A percentile compares a stretch with the other conserved stretches of the same genome.
Conservation (phyloP, 2,888 invertebrate genomes). For the Hoplodrina ambigua region DNA sequence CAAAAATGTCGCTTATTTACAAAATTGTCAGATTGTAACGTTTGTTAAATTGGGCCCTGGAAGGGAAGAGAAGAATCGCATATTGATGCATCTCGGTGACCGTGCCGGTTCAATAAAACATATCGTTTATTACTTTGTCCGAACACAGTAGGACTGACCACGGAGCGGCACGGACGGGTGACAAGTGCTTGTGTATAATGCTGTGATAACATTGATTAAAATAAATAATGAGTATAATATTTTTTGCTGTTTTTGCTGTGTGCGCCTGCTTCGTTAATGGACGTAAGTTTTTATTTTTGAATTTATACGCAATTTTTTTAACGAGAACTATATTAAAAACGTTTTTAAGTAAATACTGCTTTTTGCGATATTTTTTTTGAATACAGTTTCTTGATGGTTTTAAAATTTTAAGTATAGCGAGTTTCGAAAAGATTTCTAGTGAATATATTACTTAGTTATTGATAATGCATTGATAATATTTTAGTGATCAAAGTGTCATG, state of each 20-base stretch:
- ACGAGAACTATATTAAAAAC: constrained; percentile 18
- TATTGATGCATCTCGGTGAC: background rate
- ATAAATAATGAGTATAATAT: constrained; percentile 49
- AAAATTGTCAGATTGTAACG: too few species aligned
- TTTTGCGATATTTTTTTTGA: too few species aligned
- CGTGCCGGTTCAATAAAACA: constrained; percentile 20
- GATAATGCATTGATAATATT: too few species aligned
- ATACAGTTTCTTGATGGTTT: too few species aligned
- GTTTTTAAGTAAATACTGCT: too few species aligned
- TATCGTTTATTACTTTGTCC: constrained; percentile 24
- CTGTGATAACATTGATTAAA: constrained; percentile 48
- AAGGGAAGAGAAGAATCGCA: constrained; percentile 7
- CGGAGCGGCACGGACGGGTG: constrained; percentile 43
- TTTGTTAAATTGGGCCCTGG: too few species aligned
- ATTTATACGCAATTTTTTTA: background rate
- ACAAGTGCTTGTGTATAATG: constrained; percentile 47
- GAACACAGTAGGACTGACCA: constrained; percentile 48
- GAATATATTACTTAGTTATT: too few species aligned
- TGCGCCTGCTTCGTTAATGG: constrained; percentile 62
- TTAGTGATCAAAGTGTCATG: too few species aligned
- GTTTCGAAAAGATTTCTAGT: too few species aligned
- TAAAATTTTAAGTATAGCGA: too few species aligned
- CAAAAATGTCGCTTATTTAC: too few species aligned
- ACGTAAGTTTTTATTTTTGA: constrained; percentile 62
- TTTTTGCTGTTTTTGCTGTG: constrained; percentile 53